A percentile compares a stretch with the other conserved stretches of the same genome.
phyloP scores from a whole-genome alignment of 2,113 vertebrate genomes.

The Oostethus manadensis region DNA sequence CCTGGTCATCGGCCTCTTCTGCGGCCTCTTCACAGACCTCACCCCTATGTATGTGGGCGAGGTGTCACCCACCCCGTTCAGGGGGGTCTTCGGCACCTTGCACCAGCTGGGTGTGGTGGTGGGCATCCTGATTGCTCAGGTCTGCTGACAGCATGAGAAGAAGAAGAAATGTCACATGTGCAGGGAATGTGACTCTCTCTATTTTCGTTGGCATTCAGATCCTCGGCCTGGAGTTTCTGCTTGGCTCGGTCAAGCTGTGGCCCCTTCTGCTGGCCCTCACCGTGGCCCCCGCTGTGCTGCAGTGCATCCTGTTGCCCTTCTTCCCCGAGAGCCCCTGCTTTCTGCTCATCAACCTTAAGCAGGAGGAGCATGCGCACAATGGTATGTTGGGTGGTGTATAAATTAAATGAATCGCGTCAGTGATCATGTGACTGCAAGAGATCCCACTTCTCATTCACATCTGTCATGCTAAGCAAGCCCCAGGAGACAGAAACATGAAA shows the following conservation, averaged over 20 bases:
- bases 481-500: not conserved
- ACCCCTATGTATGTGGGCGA: constrained; percentile 97
- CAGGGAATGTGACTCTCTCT: not conserved
- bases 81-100: constrained; percentile 90
- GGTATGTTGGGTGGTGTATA: too few species aligned
- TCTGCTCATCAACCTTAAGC: constrained; percentile 74
- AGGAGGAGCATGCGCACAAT: constrained; percentile 71
- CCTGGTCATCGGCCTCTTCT: constrained; percentile 86
- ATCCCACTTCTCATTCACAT: constrained; percentile 17
- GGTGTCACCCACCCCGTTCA: constrained; percentile 82
- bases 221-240: constrained; percentile 68
- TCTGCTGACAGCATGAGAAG: constrained; percentile 29
- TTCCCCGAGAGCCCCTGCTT: constrained; percentile 75
- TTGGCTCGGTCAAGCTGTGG: constrained; percentile 70
- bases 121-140: constrained; percentile 94
- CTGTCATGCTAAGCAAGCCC: constrained; percentile 8
- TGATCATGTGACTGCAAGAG: not conserved
- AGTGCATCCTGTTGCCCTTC: constrained; percentile 73
- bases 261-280: constrained; percentile 70
- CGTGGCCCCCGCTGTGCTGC: constrained; percentile 63
- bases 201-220: constrained; percentile 41
- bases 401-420: too few species aligned
- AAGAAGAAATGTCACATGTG: not conserved
- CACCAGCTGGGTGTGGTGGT: constrained; percentile 94
- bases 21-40: constrained; percentile 88